Evolutionary conservation across 2,888 invertebrate genomes (phyloP).

Genomic region (Metacarcinus magister): DNA sequence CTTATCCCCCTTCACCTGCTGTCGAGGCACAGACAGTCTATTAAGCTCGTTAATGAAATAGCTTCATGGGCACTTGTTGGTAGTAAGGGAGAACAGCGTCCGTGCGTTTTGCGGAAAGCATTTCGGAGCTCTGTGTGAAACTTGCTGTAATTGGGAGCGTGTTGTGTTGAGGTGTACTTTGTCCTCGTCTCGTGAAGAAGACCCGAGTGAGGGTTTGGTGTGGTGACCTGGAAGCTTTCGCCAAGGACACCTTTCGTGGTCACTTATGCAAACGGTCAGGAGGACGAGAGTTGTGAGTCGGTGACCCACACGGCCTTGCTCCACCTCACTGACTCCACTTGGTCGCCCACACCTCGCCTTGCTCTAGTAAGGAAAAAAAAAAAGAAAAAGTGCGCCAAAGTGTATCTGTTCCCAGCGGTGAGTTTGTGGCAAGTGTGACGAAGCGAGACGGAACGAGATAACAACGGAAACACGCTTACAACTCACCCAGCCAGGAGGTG

Average conservation of each 20-base stretch:
- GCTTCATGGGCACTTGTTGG: not conserved
- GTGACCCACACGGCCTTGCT: not conserved
- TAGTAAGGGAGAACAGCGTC: not conserved
- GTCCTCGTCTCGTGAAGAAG: not conserved
- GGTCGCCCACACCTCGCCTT: not conserved
- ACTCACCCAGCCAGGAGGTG: not conserved
- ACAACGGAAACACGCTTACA: not conserved
- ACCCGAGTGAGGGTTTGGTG: not conserved
- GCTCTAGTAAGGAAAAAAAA: not conserved
- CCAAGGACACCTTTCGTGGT: not conserved
- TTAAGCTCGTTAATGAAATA: not conserved
- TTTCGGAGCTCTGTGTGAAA: not conserved
- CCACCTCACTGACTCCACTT: not conserved
- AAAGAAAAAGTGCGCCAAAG: not conserved
- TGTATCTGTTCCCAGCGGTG: not conserved
- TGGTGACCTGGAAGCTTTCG: not conserved
- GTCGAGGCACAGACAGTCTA: not conserved
- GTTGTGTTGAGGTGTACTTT: not conserved
- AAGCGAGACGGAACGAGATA: not conserved
- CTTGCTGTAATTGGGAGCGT: not conserved
- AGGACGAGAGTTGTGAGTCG: not conserved
- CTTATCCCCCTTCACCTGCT: not conserved
- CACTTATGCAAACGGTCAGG: not conserved
- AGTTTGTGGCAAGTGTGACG: not conserved
- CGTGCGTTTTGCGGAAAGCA: not conserved